Percentiles rank a stretch among this genome's conserved stretches.
Evolutionary conservation across 2,113 vertebrate genomes (phyloP).

Genomic region (Sinosuthora webbiana): DNA sequence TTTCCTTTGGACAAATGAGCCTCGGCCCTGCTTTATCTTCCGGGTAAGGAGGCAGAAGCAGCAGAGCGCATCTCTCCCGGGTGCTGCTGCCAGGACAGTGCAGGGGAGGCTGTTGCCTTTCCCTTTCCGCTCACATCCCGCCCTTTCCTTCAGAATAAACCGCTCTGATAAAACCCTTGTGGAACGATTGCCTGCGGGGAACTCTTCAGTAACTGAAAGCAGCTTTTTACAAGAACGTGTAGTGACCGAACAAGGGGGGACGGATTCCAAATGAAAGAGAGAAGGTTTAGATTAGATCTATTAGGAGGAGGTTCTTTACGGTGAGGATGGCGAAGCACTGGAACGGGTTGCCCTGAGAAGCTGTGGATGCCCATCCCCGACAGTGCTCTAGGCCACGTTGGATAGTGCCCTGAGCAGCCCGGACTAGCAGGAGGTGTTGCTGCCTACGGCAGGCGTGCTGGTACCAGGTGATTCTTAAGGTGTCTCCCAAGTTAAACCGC

Average conservation of each 20-base stretch:
- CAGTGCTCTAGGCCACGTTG: not conserved
- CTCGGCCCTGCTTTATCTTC: not conserved
- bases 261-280: not conserved
- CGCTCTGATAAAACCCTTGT: accelerated
- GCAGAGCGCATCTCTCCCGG: accelerated
- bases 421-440: not conserved
- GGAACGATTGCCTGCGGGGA: no score
- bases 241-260: not conserved
- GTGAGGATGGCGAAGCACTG: not conserved
- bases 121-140: accelerated
- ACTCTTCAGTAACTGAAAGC: not conserved
- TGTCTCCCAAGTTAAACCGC: not conserved
- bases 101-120: not conserved
- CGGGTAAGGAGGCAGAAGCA: no score
- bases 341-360: not conserved
- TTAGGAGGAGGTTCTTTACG: not conserved
- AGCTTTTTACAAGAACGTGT: not conserved
- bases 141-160: no score
- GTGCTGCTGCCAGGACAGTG: not conserved
- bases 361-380: not conserved
- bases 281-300: not conserved
- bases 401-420: not conserved
- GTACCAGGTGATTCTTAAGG: not conserved
- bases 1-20: not conserved
- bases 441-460: no score